phyloP scores from a whole-genome alignment of 2,888 invertebrate genomes.

The Conomelus anceps region DNA sequence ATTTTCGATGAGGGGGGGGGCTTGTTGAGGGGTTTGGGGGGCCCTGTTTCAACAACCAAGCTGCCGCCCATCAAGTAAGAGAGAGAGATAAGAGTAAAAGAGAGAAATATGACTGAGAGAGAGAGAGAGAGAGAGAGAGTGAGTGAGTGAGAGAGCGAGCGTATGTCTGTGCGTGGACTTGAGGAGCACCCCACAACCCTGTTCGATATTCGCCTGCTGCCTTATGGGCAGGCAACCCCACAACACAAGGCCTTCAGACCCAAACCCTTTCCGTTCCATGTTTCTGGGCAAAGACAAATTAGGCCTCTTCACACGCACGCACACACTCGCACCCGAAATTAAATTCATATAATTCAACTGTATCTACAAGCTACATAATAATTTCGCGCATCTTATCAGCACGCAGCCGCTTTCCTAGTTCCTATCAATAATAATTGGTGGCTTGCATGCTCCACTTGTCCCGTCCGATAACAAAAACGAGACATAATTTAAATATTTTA shows the following conservation, averaged over 20 bases:
- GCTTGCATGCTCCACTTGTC: neutral
- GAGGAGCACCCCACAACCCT: neutral
- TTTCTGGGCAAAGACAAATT: neutral
- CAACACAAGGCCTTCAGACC: no score
- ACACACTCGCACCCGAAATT: neutral
- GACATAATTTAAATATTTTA: neutral
- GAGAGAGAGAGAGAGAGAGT: no score
- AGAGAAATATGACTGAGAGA: neutral
- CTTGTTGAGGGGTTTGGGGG: neutral
- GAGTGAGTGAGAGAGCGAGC: neutral
- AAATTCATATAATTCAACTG: neutral
- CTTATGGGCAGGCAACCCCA: neutral
- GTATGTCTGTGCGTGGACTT: neutral
- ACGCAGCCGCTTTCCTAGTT: neutral
- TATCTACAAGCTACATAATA: neutral
- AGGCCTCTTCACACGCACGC: neutral
- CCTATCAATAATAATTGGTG: neutral
- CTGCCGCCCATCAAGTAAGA: neutral
- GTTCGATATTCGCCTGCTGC: neutral
- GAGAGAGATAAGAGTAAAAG: neutral
- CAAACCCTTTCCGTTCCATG: neutral
- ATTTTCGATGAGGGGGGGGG: neutral
- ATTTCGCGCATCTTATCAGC: neutral
- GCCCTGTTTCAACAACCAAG: neutral
- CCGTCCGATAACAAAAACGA: neutral